phyloP scores from a whole-genome alignment of 1,140 invertebrate genomes.

The Frieseomelitta varia region DNA sequence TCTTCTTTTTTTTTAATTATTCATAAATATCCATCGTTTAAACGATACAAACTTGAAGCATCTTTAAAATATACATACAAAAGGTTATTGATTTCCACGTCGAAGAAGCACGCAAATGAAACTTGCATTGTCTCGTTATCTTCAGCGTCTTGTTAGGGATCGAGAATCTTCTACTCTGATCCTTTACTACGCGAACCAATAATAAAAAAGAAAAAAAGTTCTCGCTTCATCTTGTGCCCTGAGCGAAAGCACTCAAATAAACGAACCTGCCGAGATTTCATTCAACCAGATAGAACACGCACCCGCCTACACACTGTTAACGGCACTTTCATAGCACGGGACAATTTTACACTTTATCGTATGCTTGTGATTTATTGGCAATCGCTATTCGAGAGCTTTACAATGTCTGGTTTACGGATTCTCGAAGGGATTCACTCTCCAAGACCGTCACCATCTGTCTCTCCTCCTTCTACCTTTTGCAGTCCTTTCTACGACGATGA shows the following conservation, averaged over 20 bases:
- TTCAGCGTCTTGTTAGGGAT: neutral
- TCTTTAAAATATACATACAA: neutral
- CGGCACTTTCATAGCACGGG: slow-evolving; percentile 27
- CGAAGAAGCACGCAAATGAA: neutral
- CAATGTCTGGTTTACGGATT: slow-evolving; percentile 75
- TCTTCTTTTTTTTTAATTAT: too few relatives aligned
- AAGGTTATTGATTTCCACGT: too few relatives aligned
- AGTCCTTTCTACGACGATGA: neutral
- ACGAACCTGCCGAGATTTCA: slow-evolving; percentile 59
- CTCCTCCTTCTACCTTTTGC: slow-evolving; percentile 15
- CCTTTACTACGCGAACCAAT: neutral
- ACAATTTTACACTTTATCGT: slow-evolving; percentile 59
- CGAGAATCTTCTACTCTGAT: neutral
- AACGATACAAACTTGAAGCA: neutral
- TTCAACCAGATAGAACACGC: slow-evolving; percentile 43
- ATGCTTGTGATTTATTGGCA: slow-evolving; percentile 62
- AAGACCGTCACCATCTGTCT: neutral
- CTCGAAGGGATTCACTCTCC: neutral
- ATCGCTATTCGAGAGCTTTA: slow-evolving; percentile 71
- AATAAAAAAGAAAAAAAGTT: slow-evolving; percentile 19
- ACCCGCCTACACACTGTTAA: slow-evolving; percentile 41
- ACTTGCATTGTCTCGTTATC: neutral
- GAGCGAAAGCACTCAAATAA: slow-evolving; percentile 59
- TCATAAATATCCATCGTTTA: too few relatives aligned
- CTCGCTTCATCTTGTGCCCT: neutral